Percentiles rank a stretch among this genome's conserved stretches.
phyloP scores from a whole-genome alignment of 2,797 vertebrate species.

The Bradypodion ventrale region DNA sequence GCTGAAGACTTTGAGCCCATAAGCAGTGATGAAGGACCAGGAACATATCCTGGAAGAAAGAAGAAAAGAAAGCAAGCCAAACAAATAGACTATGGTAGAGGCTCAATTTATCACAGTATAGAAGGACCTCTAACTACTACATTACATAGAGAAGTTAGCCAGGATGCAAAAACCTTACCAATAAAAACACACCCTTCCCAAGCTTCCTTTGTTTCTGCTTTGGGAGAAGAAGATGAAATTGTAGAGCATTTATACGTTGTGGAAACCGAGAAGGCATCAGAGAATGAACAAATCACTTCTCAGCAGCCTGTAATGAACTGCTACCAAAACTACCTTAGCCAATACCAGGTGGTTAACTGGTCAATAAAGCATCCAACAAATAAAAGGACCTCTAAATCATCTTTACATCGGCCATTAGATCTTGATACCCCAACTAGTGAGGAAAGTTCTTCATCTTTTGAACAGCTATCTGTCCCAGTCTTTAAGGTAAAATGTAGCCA shows the following conservation, averaged over 20 bases:
- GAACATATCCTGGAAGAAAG: slow-evolving; percentile 96
- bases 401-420: slow-evolving; percentile 93
- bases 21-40: slow-evolving; percentile 96
- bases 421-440: slow-evolving; percentile 97
- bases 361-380: slow-evolving; percentile 93
- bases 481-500: slow-evolving; percentile 85
- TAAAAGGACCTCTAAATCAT: slow-evolving; percentile 98
- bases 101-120: slow-evolving; percentile 96
- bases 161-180: slow-evolving; percentile 83
- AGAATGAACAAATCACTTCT: slow-evolving; percentile 84
- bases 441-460: slow-evolving; percentile 91
- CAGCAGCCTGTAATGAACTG: slow-evolving; percentile 94
- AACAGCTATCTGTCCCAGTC: slow-evolving; percentile 90
- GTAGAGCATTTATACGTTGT: slow-evolving; percentile 78
- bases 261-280: slow-evolving; percentile 85
- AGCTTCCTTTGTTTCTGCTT: slow-evolving; percentile 94
- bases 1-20: slow-evolving; percentile 96
- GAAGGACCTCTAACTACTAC: slow-evolving; percentile 90
- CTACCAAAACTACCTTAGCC: slow-evolving; percentile 92
- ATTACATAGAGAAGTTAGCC: slow-evolving; percentile 82
- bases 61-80: slow-evolving; percentile 89
- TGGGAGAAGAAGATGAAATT: slow-evolving; percentile 91
- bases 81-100: slow-evolving; percentile 85
- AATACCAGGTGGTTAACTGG: slow-evolving; percentile 96
- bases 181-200: slow-evolving; percentile 92